A percentile compares a stretch with the other conserved stretches of the same genome.
Conservation (phyloP, 64 coral and sea anemone genomes). For the Stichodactyla helianthus region DNA sequence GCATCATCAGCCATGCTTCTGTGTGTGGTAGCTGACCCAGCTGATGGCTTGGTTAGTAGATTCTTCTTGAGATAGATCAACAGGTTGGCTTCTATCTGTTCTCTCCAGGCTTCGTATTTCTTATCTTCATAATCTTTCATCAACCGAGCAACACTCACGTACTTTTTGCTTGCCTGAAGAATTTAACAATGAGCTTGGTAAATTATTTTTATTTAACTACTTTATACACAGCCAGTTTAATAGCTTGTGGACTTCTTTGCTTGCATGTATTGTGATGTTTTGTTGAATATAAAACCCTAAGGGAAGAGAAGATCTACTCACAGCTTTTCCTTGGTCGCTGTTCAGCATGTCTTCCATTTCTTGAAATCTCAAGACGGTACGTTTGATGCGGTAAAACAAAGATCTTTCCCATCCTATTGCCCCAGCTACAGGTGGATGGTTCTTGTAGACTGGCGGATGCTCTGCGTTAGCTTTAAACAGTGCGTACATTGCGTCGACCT, state of each 20-base stretch:
- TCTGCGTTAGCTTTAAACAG: slow-evolving; percentile 81
- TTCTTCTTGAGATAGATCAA: slow-evolving; percentile 94
- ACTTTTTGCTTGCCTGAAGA: slow-evolving; percentile 90
- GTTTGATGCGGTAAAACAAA: slow-evolving; percentile 91
- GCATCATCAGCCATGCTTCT: slow-evolving; percentile 72
- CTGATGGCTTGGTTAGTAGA: slow-evolving; percentile 62
- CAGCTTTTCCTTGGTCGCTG: slow-evolving; percentile 93
- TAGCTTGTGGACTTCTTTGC: no score
- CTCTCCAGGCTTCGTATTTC: slow-evolving; percentile 91
- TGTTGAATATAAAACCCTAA: no score
- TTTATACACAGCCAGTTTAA: neutral
- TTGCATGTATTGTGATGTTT: no score
- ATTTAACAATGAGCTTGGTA: neutral
- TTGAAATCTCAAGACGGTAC: slow-evolving; percentile 95
- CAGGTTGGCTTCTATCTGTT: slow-evolving; percentile 93
- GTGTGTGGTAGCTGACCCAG: slow-evolving; percentile 81
- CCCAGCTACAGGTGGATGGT: slow-evolving; percentile 94
- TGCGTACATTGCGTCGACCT: slow-evolving; percentile 97
- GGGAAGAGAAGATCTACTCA: neutral
- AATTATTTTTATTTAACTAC: neutral
- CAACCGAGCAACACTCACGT: slow-evolving; percentile 81
- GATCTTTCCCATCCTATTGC: slow-evolving; percentile 96
- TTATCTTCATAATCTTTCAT: slow-evolving; percentile 99
- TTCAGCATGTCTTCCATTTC: slow-evolving; percentile 99
- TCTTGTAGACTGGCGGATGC: slow-evolving; percentile 87